Percentiles rank a stretch among this genome's conserved stretches.
phyloP scores from a whole-genome alignment of 2,113 vertebrate species.

The Aptenodytes forsteri region DNA sequence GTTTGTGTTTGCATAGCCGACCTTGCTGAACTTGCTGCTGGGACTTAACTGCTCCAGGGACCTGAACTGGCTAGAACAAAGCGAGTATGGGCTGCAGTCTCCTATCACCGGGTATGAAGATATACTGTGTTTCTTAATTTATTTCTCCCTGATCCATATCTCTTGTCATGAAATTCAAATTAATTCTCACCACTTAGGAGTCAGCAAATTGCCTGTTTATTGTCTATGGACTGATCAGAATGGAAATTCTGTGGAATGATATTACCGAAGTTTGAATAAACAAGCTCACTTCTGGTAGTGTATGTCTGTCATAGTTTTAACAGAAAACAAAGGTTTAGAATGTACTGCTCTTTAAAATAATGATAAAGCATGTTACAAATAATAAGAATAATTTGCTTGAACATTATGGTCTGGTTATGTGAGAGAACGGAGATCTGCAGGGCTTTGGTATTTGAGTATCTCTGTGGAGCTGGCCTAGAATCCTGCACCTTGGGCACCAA shows the following conservation, averaged over 20 bases:
- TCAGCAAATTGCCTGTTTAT: background rate
- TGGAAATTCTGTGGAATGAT: background rate
- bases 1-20: background rate
- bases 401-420: background rate
- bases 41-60: background rate
- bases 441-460: background rate
- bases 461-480: background rate
- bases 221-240: background rate
- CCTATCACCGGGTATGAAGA: background rate
- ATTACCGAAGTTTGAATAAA: background rate
- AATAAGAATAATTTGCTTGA: background rate
- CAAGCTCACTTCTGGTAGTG: background rate
- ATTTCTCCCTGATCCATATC: background rate
- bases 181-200: background rate
- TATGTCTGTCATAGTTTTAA: background rate
- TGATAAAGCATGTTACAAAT: background rate
- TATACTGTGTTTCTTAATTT: constrained; percentile 3
- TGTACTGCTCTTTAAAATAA: background rate
- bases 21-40: constrained; percentile 16
- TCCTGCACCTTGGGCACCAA: background rate
- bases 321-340: background rate
- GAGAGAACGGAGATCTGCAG: background rate
- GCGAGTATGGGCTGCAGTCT: background rate
- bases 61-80: background rate
- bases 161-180: constrained; percentile 15